A percentile compares a stretch with the other conserved stretches of the same genome.
Evolutionary conservation across 37 sponge, comb jelly and placozoan species (phyloP).

Genomic region (Petrosia ficiformis): DNA sequence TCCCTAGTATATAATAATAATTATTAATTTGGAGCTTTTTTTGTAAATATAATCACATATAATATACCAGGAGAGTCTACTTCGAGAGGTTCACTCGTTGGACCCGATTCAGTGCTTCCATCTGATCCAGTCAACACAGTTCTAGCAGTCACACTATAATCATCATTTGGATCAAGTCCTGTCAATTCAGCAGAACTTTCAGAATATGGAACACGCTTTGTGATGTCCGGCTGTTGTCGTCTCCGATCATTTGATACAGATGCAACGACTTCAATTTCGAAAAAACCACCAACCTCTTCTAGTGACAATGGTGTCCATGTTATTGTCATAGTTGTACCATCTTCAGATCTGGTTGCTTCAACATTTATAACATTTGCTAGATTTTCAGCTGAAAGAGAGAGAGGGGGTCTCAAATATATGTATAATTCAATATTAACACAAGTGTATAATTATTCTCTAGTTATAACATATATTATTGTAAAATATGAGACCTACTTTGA

Average conservation of each 20-base stretch:
- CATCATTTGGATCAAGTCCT: not conserved
- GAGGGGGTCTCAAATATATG: not conserved
- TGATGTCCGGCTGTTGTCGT: not conserved
- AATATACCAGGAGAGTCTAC: not conserved
- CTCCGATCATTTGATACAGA: not conserved
- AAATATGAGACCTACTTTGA: not conserved
- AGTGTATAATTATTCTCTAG: too few species aligned
- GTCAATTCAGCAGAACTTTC: not conserved
- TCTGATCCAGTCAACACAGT: not conserved
- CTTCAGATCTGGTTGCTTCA: not conserved
- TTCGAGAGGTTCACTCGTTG: not conserved
- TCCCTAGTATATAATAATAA: too few species aligned
- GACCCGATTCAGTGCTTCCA: not conserved
- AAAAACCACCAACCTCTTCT: not conserved
- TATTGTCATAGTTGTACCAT: not conserved
- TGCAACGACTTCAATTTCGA: not conserved
- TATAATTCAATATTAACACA: not conserved
- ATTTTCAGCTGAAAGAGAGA: not conserved
- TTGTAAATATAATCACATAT: not conserved
- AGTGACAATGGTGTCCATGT: not conserved
- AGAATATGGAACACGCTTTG: not conserved
- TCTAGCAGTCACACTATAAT: not conserved
- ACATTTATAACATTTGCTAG: not conserved
- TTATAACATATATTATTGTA: not conserved
- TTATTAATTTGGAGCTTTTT: too few species aligned